Evolutionary conservation across 2,888 invertebrate species (phyloP).

Genomic region (Leptarthrus brevirostris): DNA sequence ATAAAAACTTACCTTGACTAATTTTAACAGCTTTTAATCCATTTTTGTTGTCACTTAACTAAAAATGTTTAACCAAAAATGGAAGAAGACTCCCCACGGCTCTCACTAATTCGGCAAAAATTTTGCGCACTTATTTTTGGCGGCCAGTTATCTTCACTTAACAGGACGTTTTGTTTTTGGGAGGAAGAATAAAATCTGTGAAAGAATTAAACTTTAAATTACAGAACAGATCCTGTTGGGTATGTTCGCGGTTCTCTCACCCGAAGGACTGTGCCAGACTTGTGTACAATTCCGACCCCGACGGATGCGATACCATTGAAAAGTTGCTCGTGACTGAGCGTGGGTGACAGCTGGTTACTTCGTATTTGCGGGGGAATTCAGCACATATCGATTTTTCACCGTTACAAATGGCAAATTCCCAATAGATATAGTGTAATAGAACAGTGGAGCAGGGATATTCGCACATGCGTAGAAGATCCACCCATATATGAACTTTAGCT

Average conservation of each 20-base stretch:
- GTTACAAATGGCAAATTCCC: background rate
- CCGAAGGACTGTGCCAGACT: conserved; percentile 64
- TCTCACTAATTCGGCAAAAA: conserved; percentile 5
- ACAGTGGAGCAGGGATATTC: background rate
- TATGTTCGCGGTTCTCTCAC: conserved; percentile 63
- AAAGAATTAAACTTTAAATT: background rate
- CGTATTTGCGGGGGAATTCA: conserved; percentile 36
- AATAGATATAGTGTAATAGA: background rate
- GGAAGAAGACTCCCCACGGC: background rate
- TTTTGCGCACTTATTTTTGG: background rate
- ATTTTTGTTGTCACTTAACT: background rate
- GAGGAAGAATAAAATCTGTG: background rate
- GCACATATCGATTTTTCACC: conserved; percentile 40
- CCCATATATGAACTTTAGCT: background rate
- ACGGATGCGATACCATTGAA: conserved; percentile 51
- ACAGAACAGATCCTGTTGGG: background rate
- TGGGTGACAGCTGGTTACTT: conserved; percentile 50
- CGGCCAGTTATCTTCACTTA: conserved; percentile 23
- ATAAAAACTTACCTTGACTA: background rate
- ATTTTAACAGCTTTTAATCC: conserved; percentile 23
- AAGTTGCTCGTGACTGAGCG: conserved; percentile 40
- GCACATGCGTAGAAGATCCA: conserved; percentile 2
- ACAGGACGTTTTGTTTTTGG: background rate
- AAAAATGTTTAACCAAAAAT: background rate
- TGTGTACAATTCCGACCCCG: conserved; percentile 33